Evolutionary conservation across 2,113 vertebrate species (phyloP).

Genomic region (Chloroceryle aenea): DNA sequence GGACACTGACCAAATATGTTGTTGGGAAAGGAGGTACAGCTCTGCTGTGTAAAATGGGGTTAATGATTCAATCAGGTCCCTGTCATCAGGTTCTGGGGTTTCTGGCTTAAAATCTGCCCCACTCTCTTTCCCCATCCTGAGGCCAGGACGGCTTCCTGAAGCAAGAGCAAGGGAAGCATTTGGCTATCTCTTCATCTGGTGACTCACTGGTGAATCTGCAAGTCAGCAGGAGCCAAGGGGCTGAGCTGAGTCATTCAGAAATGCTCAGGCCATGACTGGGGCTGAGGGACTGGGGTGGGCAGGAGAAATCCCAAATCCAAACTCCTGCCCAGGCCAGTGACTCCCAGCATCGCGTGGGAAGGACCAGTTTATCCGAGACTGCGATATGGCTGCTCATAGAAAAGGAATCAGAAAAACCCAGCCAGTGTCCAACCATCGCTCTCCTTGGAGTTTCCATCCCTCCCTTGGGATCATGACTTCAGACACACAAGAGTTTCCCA

Average conservation of each 20-base stretch:
- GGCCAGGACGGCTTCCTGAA: background rate
- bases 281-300: background rate
- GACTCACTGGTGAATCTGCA: background rate
- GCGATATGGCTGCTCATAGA: background rate
- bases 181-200: background rate
- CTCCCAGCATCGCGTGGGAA: background rate
- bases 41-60: background rate
- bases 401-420: constrained; percentile 3
- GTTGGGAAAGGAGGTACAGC: background rate
- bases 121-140: rapidly evolving
- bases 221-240: background rate
- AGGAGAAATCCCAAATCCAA: background rate
- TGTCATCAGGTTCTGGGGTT: background rate
- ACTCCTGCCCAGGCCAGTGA: background rate
- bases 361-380: background rate
- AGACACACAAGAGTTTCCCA: background rate
- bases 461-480: background rate
- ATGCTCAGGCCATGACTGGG: background rate
- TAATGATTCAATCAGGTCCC: background rate
- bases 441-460: background rate
- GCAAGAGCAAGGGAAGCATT: background rate
- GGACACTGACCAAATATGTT: background rate
- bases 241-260: background rate
- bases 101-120: background rate
- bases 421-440: background rate